These are phyloP conservation scores for Sebastes minor DNA, from an alignment of 2,797 vertebrate species.

Conservation along the genomic window DNA sequence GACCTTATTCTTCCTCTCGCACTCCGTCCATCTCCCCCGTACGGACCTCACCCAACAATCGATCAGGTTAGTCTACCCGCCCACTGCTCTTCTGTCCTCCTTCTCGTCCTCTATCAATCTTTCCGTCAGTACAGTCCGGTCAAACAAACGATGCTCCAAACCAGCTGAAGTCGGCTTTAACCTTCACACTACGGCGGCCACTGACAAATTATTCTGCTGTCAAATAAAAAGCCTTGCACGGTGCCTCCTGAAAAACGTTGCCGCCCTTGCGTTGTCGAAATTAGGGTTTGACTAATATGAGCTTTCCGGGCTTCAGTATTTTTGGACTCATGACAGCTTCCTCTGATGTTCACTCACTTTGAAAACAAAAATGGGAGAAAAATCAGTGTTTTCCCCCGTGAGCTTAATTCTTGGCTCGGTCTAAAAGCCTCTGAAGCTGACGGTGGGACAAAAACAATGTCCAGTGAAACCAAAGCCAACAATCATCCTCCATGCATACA, in stretches of 20 bases:
- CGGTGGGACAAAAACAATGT: neutral
- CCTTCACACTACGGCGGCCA: constrained; percentile 48
- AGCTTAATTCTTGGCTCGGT: neutral
- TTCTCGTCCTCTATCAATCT: constrained; percentile 41
- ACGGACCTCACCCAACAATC: constrained; percentile 97
- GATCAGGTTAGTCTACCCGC: constrained; percentile 89
- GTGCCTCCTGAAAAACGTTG: neutral
- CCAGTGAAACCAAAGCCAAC: neutral
- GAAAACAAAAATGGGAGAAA: neutral
- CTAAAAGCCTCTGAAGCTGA: neutral
- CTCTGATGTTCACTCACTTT: neutral
- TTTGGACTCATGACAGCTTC: constrained; percentile 2
- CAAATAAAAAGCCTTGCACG: constrained; percentile 22
- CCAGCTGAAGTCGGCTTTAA: constrained; percentile 34
- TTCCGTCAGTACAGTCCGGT: constrained; percentile 29
- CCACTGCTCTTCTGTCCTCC: neutral
- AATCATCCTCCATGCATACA: neutral
- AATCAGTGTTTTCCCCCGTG: neutral
- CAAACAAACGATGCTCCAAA: constrained; percentile 13
- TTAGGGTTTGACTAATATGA: constrained; percentile 21
- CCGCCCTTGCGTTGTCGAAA: constrained; percentile 15
- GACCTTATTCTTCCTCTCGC: constrained; percentile 97
- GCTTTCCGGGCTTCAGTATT: neutral
- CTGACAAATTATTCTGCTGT: constrained; percentile 40
- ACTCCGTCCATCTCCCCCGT: constrained; percentile 98